Conservation (phyloP, 1,140 invertebrate genomes). For the Ganaspis sp. region DNA sequence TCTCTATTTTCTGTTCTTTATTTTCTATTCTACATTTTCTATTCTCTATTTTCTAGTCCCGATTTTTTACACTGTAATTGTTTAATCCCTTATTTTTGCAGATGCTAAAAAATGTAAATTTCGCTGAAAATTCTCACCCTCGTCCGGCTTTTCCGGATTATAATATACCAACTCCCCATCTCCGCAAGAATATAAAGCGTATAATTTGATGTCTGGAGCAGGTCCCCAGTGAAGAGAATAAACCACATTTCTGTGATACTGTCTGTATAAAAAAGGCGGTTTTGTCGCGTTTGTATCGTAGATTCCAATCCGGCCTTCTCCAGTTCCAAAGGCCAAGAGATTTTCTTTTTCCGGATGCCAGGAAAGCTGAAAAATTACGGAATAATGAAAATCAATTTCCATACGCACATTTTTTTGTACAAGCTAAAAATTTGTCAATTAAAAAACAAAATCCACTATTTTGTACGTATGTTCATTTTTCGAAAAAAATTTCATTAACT, state of each 20-base stretch:
- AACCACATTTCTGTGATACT: constrained; percentile 69
- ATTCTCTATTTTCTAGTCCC: constrained; percentile 31
- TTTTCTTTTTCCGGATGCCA: constrained; percentile 89
- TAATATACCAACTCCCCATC: constrained; percentile 76
- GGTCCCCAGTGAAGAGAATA: constrained; percentile 75
- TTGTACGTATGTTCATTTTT: no score
- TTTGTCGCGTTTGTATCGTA: constrained; percentile 72
- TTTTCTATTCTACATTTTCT: no score
- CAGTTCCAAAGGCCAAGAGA: constrained; percentile 84
- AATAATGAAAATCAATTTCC: constrained; percentile 7
- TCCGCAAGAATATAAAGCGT: constrained; percentile 76
- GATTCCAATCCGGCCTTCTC: constrained; percentile 82
- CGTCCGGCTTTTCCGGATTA: constrained; percentile 66
- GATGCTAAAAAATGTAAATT: no score
- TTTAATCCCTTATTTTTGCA: no score
- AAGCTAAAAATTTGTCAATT: no score
- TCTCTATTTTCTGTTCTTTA: no score
- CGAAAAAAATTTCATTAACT: no score
- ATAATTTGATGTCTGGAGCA: constrained; percentile 52
- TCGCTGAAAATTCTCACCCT: constrained; percentile 70
- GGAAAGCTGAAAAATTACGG: constrained; percentile 72
- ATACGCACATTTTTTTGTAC: no score
- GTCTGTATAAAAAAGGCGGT: constrained; percentile 65
- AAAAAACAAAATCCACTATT: no score
- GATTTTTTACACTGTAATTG: no score